phyloP scores from a whole-genome alignment of 1,140 invertebrate genomes.

The Bombus superbus region DNA sequence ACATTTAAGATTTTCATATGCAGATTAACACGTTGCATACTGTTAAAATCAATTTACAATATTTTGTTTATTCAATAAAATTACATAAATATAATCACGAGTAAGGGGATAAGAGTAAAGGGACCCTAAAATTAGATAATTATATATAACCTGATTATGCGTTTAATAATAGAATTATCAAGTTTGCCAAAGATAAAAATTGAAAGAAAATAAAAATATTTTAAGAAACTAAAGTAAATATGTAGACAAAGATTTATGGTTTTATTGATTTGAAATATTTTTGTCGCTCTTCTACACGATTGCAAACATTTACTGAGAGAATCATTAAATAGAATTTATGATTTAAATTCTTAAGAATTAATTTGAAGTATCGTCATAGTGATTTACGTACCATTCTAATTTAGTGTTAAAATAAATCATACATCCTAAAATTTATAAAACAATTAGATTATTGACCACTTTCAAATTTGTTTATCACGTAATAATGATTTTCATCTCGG shows the following conservation, averaged over 20 bases:
- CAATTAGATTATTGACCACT: conserved; percentile 42
- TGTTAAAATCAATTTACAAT: conserved; percentile 54
- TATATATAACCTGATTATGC: conserved; percentile 54
- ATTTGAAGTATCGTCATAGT: conserved; percentile 76
- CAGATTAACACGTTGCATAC: conserved; percentile 38
- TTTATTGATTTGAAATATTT: conserved; percentile 80
- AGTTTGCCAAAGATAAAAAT: conserved; percentile 21
- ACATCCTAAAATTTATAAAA: conserved; percentile 64
- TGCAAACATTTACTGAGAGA: conserved; percentile 79
- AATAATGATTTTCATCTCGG: conserved; percentile 40
- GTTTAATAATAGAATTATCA: conserved; percentile 20
- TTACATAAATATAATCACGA: conserved; percentile 45
- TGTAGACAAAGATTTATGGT: conserved; percentile 52
- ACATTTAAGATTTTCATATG: conserved; percentile 59
- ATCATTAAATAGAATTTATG: conserved; percentile 76
- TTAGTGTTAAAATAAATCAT: conserved; percentile 77
- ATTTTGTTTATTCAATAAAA: conserved; percentile 56
- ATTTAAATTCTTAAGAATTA: conserved; percentile 77
- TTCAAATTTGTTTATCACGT: conserved; percentile 36
- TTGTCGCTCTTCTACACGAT: conserved; percentile 54
- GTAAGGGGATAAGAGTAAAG: conserved; percentile 20
- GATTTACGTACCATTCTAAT: conserved; percentile 73
- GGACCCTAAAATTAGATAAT: conserved; percentile 44
- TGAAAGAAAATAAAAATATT: background rate
- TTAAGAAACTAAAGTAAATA: background rate